Conservation (phyloP, 2,113 vertebrate species). For the Chloroceryle aenea region DNA sequence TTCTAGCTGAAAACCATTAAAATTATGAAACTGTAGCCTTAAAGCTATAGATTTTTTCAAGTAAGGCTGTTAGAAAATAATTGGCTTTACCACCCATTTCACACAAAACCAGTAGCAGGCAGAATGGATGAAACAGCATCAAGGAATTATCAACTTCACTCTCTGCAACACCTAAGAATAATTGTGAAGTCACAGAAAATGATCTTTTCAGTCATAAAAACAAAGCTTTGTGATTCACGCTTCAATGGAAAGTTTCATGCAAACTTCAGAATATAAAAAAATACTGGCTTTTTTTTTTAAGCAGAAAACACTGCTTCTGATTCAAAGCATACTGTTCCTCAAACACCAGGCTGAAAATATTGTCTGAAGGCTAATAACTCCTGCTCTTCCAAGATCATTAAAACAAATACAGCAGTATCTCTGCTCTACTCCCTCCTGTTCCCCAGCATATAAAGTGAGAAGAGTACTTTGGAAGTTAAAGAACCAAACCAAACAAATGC, state of each 20-base stretch:
- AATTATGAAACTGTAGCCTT: not conserved
- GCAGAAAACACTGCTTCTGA: not conserved
- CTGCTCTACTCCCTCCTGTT: not conserved
- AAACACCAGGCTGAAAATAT: not conserved
- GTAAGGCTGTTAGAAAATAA: not conserved
- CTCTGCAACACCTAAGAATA: not conserved
- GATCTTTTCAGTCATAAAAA: not conserved
- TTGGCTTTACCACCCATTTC: not conserved
- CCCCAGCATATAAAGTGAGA: not conserved
- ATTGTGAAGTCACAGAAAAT: not conserved
- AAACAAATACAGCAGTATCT: not conserved
- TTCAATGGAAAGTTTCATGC: not conserved
- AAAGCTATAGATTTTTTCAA: not conserved
- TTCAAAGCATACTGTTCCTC: not conserved
- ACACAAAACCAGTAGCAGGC: not conserved
- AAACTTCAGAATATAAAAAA: not conserved
- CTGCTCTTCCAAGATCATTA: not conserved
- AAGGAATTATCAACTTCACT: not conserved
- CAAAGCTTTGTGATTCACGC: not conserved
- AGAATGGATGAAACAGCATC: not conserved
- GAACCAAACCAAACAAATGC: not conserved
- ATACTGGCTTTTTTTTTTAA: not conserved
- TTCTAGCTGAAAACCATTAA: not conserved
- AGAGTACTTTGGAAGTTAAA: not conserved
- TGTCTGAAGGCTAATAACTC: not conserved